Base-by-base conservation (phyloP, 1,140 invertebrate genomes). In the Zaprionus gabonicus region DNA sequence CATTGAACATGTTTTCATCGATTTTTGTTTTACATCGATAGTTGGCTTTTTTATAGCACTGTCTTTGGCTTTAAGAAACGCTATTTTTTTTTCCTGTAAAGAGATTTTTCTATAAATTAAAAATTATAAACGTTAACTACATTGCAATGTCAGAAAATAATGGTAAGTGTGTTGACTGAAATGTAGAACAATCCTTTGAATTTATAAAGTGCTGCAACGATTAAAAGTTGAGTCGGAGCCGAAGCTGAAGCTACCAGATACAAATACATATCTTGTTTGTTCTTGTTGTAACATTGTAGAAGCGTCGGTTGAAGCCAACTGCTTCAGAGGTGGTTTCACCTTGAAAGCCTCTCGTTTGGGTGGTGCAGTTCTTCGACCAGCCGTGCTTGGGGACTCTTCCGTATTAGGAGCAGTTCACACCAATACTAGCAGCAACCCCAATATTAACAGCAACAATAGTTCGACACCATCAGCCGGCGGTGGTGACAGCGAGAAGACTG, bases 231-330 rank as follows among this genome's bases (percentile, higher is more conserved):
- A 80, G 20, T 9, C 73, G 55, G 51, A 68, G 34, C 17, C 36
- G 6, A 38, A 59, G 53, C 15, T 55, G 7, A 58, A 56, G 17
- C 25, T 56, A 56, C 53, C 36, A 53, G 71, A 79, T 65, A 56
- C 38, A 70, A 75, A 64, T 53, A 46, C n/a, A 46, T 59, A 58
- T 71, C 63, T 70, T 75, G 51, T 70, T 82, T 77, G 76, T 82
- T 83, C 76, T 71, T 71, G 63, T 69, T 56, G 34, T 67, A 62
- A 74, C 49, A 62, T 82, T 76, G 44, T 68, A 92, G 91, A 92
- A 90, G 91, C 85, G 57, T 92, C 91, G 31, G 85, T 91, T 64
- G 91, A 92, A 83, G 82, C 84, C 69, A 92, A 92, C 73, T 92
- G 91, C 75, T 85, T 91, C 77, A 86, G 82, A 55, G 88, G 84